Conservation (phyloP, 1,140 invertebrate genomes). For the Idris sp. region DNA sequence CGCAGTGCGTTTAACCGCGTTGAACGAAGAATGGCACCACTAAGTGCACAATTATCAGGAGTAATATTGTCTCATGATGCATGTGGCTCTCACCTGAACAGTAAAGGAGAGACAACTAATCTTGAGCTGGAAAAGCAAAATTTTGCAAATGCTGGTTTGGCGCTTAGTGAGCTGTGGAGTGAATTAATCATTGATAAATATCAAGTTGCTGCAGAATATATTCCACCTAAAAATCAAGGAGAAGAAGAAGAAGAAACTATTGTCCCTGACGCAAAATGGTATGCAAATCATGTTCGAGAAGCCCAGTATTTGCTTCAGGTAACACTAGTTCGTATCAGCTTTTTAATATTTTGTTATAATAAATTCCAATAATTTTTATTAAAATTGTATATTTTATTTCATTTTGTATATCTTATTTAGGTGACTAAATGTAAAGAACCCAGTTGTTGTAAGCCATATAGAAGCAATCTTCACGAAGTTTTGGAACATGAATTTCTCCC, state of each 20-base stretch:
- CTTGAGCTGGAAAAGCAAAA: slow-evolving; percentile 69
- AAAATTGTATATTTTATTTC: no score
- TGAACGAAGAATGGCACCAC: slow-evolving; percentile 70
- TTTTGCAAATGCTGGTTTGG: slow-evolving; percentile 61
- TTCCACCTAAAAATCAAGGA: no score
- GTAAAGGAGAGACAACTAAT: slow-evolving; percentile 66
- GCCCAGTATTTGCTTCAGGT: slow-evolving; percentile 25
- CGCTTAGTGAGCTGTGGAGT: no score
- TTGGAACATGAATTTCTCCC: slow-evolving; percentile 8
- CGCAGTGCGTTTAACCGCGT: slow-evolving; percentile 66
- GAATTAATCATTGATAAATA: no score
- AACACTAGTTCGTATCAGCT: no score
- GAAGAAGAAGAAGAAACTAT: no score
- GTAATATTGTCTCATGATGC: slow-evolving; percentile 72
- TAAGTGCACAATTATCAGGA: slow-evolving; percentile 70
- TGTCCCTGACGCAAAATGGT: slow-evolving; percentile 15
- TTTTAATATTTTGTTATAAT: no score
- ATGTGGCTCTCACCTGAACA: slow-evolving; percentile 72
- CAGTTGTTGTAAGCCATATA: slow-evolving; percentile 13
- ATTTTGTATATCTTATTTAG: slow-evolving; percentile 10
- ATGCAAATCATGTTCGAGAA: slow-evolving; percentile 23
- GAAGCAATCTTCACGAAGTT: slow-evolving; percentile 17
- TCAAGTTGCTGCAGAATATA: no score
- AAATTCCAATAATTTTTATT: no score
- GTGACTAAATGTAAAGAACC: slow-evolving; percentile 19